These are phyloP conservation scores for Chirona hameri DNA, from an alignment of 2,888 invertebrate genomes.

Conservation along the genomic window DNA sequence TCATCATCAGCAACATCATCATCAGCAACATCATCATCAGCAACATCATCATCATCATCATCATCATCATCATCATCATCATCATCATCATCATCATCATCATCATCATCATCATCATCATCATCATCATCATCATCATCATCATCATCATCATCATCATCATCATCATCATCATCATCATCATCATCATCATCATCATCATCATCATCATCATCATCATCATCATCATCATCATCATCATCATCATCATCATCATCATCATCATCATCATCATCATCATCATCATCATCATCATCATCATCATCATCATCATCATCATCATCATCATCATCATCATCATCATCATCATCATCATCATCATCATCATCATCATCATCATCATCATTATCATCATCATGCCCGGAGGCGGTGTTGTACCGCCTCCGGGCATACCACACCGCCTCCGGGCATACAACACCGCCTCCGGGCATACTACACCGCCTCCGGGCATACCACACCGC, in stretches of 20 bases:
- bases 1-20: no score
- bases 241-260: constrained; percentile 22
- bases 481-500: no score
- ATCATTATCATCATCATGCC: constrained; percentile 22
- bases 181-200: constrained; percentile 22
- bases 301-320: constrained; percentile 22
- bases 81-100: constrained; percentile 10
- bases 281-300: constrained; percentile 22
- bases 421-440: no score
- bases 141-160: constrained; percentile 22
- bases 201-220: constrained; percentile 22
- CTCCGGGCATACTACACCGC: no score
- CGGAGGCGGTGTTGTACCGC: no score
- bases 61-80: constrained; percentile 22
- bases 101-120: constrained; percentile 22
- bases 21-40: no score
- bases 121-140: constrained; percentile 22
- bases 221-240: constrained; percentile 22
- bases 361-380: constrained; percentile 22
- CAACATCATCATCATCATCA: no score
- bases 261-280: constrained; percentile 22
- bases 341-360: constrained; percentile 22
- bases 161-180: constrained; percentile 22
- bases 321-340: constrained; percentile 22
- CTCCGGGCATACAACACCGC: no score